Base-by-base conservation (phyloP, 2,113 vertebrate genomes). In the Sporophila hypoxantha region DNA sequence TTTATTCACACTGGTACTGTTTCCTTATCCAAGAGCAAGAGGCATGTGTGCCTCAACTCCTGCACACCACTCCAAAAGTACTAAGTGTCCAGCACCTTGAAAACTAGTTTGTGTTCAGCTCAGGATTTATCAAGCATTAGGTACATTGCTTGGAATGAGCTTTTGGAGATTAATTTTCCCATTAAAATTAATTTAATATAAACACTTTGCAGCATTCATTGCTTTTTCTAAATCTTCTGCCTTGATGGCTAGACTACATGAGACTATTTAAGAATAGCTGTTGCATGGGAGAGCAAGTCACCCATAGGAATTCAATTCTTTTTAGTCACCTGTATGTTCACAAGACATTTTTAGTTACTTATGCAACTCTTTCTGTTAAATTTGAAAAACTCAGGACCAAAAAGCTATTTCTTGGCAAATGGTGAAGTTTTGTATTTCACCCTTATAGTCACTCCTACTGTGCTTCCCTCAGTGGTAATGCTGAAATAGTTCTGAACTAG, bases 401-500 rank as follows among this genome's bases (percentile, higher is more conserved):
- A 71, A 19, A 64, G 47, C 49, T 85, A 90, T 95, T 86, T 65
- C 78, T 56, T 79, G 50, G 83, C 29, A 87, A 92, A 90, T 17
- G 42, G 59, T 50, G 53, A 71, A 65, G 61, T 87, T 90, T 94
- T 90, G 46, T 84, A 76, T 94, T 92, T 93, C 52, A 62, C 56
- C 39, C 67, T 88, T 90, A 46, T 20, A 82, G 75, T 89, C 67
- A 67, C 34, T 94, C 83, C 52, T 84, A 77, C 64, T 87, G 73
- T 57, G 81, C 69, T 85, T 90, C 62, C 75, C 60, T 93, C 81
- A 71, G 55, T 81, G 70, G 82, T 61, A 93, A 95, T 53, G 77
- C 93, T 94, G 74, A 92, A 91, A 91, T 88, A 36, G 41, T 87
- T 76, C 92, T 76, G 83, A 94, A 94, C 65, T 90, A 93, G 80